These are phyloP conservation scores for Todiramphus saurophagus DNA, from an alignment of 2,113 vertebrate species.

Conservation along the genomic window DNA sequence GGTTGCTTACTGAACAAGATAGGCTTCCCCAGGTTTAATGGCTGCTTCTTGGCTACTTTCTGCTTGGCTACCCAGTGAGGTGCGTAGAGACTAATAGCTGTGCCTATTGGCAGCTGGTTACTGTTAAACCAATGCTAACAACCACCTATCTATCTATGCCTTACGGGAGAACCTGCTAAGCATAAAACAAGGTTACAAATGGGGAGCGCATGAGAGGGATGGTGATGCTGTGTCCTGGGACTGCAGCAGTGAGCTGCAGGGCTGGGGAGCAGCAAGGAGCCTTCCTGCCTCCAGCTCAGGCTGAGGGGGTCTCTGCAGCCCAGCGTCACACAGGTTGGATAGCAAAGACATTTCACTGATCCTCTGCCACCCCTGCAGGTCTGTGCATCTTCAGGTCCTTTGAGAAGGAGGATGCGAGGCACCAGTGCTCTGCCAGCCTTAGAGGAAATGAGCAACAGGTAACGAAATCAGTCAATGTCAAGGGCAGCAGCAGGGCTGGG, in stretches of 20 bases:
- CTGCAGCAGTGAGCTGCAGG: neutral
- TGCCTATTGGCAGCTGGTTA: neutral
- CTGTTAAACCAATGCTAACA: neutral
- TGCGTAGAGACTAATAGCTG: neutral
- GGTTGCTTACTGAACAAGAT: neutral
- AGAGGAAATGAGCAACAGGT: neutral
- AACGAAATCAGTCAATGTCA: neutral
- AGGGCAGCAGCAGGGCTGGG: neutral
- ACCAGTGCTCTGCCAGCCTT: neutral
- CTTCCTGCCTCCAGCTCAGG: neutral
- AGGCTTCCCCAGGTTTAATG: neutral
- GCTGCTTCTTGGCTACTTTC: neutral
- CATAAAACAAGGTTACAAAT: neutral
- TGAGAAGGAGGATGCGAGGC: neutral
- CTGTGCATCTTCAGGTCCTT: neutral
- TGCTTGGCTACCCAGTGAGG: neutral
- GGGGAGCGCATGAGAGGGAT: fast-evolving
- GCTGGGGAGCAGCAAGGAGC: neutral
- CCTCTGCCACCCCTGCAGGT: neutral
- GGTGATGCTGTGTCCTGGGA: neutral
- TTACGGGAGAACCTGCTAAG: neutral
- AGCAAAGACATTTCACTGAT: neutral
- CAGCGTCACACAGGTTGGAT: fast-evolving
- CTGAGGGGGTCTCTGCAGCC: neutral
- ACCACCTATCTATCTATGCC: neutral